phyloP scores from a whole-genome alignment of 92 coral and sea anemone genomes.

The Desmophyllum pertusum region DNA sequence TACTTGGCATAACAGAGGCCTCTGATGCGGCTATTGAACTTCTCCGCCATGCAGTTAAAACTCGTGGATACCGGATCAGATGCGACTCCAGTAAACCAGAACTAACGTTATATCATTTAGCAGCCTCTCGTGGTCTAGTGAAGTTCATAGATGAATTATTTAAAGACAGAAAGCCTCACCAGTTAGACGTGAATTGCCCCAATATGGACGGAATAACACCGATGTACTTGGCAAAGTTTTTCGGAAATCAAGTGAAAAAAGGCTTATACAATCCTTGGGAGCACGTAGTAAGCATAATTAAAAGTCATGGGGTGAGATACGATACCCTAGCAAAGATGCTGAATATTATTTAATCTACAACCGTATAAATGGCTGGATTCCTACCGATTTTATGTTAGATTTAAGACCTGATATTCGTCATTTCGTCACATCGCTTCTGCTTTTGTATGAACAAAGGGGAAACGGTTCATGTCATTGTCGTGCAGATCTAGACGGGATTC shows the following conservation, averaged over 20 bases:
- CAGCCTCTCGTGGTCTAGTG: slow-evolving; percentile 70
- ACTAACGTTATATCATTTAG: slow-evolving; percentile 54
- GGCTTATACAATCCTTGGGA: slow-evolving; percentile 43
- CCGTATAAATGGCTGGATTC: slow-evolving; percentile 15
- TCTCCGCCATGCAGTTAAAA: slow-evolving; percentile 33
- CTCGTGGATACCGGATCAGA: neutral
- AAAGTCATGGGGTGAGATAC: slow-evolving; percentile 38
- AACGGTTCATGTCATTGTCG: neutral
- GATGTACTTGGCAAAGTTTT: slow-evolving; percentile 61
- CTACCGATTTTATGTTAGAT: neutral
- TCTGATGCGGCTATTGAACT: slow-evolving; percentile 33
- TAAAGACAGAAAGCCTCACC: slow-evolving; percentile 4
- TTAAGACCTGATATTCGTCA: slow-evolving; percentile 16
- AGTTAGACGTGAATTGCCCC: slow-evolving; percentile 49
- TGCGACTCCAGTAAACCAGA: slow-evolving; percentile 27
- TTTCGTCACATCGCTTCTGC: neutral
- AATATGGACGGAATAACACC: slow-evolving; percentile 65
- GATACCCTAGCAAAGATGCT: slow-evolving; percentile 39
- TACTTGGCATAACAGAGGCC: slow-evolving; percentile 23
- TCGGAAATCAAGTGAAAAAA: neutral
- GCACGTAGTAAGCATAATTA: slow-evolving; percentile 23
- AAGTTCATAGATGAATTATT: slow-evolving; percentile 26
- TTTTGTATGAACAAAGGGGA: neutral
- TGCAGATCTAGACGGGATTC: neutral
- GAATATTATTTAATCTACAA: slow-evolving; percentile 48